These are phyloP conservation scores for Trematomus loennbergii DNA, from an alignment of 2,113 vertebrate genomes.

Conservation along the genomic window DNA sequence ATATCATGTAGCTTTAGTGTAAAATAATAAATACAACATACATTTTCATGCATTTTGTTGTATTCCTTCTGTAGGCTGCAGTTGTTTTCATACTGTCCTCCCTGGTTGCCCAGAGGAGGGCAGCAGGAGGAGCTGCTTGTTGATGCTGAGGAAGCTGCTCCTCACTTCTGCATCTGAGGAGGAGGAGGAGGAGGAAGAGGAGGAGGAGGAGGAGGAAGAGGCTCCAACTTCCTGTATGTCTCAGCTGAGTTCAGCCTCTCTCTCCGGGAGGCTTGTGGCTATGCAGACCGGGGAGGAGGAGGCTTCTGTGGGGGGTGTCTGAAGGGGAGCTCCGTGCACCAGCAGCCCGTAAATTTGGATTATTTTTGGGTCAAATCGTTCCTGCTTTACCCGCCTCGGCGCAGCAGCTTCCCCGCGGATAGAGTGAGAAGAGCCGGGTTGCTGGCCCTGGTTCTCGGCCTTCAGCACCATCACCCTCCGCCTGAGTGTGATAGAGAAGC, in stretches of 20 bases:
- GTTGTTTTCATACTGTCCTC: background rate
- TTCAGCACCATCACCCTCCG: slow-evolving; percentile 49
- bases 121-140: slow-evolving; percentile 55
- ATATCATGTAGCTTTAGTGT: no score
- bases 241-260: slow-evolving; percentile 58
- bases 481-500: slow-evolving; percentile 20
- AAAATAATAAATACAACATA: no score
- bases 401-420: slow-evolving; percentile 62
- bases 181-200: slow-evolving; percentile 49
- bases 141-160: slow-evolving; percentile 74
- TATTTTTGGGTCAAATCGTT: slow-evolving; percentile 62
- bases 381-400: slow-evolving; percentile 58
- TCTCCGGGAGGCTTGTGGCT: slow-evolving; percentile 58
- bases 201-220: slow-evolving; percentile 49
- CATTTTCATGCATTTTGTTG: no score
- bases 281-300: slow-evolving; percentile 41
- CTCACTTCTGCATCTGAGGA: slow-evolving; percentile 67
- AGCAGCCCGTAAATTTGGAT: slow-evolving; percentile 72
- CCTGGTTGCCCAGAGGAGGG: background rate
- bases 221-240: slow-evolving; percentile 82
- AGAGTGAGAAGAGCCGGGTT: slow-evolving; percentile 71
- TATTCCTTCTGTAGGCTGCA: no score
- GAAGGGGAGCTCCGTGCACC: slow-evolving; percentile 19
- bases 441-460: slow-evolving; percentile 72
- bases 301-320: slow-evolving; percentile 14